These are phyloP conservation scores for Channa striata DNA, from an alignment of 2,797 vertebrate species.

Conservation along the genomic window DNA sequence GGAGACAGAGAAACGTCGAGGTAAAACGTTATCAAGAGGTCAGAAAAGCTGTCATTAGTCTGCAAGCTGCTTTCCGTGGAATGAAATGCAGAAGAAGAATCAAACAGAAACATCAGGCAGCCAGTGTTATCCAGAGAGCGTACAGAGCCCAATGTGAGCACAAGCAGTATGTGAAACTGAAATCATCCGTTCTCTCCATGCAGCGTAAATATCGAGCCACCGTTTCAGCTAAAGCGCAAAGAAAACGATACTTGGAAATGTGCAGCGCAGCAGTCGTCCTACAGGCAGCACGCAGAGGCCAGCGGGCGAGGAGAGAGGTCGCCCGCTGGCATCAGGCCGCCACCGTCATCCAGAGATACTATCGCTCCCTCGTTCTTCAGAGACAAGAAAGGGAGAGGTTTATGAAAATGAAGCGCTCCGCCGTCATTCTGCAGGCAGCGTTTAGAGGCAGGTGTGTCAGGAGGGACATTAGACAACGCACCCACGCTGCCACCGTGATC, in stretches of 20 bases:
- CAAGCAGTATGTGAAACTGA: constrained; percentile 29
- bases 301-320: constrained; percentile 23
- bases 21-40: constrained; percentile 10
- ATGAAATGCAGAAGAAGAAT: constrained; percentile 33
- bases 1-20: neutral
- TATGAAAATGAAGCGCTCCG: constrained; percentile 37
- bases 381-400: constrained; percentile 39
- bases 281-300: constrained; percentile 40
- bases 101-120: constrained; percentile 38
- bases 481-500: constrained; percentile 77
- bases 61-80: constrained; percentile 57
- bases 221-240: constrained; percentile 22
- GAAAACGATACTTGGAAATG: neutral
- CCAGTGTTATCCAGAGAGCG: constrained; percentile 55
- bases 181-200: neutral
- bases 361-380: constrained; percentile 42
- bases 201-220: constrained; percentile 44
- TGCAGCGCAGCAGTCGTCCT: neutral
- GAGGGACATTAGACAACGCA: constrained; percentile 62
- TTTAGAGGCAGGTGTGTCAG: constrained; percentile 56
- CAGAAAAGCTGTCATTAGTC: constrained; percentile 37
- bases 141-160: constrained; percentile 13
- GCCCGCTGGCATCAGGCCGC: constrained; percentile 40
- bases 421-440: constrained; percentile 50
- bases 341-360: constrained; percentile 73